Evolutionary conservation across 2,888 invertebrate species (phyloP), one percentile per base, ranked within the genome.

Genomic region (Cryptops parisi): DNA sequence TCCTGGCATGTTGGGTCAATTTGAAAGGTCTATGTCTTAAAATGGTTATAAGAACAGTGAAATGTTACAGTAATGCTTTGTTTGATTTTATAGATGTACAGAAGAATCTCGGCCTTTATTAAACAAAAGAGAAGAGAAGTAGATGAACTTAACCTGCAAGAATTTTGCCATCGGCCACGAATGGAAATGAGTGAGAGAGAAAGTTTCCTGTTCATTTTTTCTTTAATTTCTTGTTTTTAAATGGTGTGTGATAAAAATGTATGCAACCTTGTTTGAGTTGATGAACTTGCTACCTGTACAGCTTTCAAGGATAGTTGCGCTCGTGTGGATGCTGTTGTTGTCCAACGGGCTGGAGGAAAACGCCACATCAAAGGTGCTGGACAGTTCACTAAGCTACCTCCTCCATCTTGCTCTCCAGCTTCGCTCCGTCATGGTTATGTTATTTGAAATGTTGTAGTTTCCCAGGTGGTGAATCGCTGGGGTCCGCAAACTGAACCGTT

Each of bases 281-380:
- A 57, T 41, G 19, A 41, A 41, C 5, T 41, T n/a, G 19, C 17
- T 19, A 17, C 12, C 17, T 21, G 5, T 41, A 41, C 19, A 45
- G 46, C 38, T 3, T 39, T 44, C 1, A 53, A 55, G 27, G 38
- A 51, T 19, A 56, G 54, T 25, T 68, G 68, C 62, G 67, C 67
- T 3, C 58, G 68, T 52, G 63, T 64, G 6, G 63, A 65, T 54
- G 63, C 67, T 3, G 62, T 65, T 12, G 64, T 64, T 57, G 56
- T 66, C 3, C 63, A 64, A 3, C 59, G 65, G 48, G 61, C 61
- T 21, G 66, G 63, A 3, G 58, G 62, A 6, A 64, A 64, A 55
- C 65, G 65, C 58, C 67, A 65, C 52, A 62, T 67, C 19, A 67
- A 63, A 61, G 64, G 66, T 66, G n/a, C n/a, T n/a, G n/a, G n/a